Percentiles rank a stretch among this genome's conserved stretches.
Conservation (phyloP, 2,888 invertebrate genomes). For the Ophion slaviceki region DNA sequence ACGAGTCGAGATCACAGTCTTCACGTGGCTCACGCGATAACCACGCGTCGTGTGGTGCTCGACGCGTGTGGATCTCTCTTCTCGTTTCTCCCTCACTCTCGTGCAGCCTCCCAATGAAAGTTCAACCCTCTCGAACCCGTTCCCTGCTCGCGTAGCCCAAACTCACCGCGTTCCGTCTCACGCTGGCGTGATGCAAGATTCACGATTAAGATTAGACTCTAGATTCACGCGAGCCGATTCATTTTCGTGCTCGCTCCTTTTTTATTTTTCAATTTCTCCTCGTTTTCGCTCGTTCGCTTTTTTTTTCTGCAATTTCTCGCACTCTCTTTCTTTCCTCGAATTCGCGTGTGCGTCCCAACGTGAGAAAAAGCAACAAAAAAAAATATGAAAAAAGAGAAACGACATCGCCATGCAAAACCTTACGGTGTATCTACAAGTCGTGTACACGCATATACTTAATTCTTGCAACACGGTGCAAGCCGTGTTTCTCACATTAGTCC, state of each 20-base stretch:
- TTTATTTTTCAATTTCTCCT: constrained; percentile 9
- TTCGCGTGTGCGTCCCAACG: constrained; percentile 52
- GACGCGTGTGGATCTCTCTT: constrained; percentile 54
- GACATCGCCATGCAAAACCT: not conserved
- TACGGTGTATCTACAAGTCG: constrained; percentile 39
- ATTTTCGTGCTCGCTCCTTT: constrained; percentile 54
- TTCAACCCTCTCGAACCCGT: constrained; percentile 54
- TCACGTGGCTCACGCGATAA: constrained; percentile 62
- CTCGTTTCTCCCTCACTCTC: constrained; percentile 15
- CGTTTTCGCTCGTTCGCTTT: no score
- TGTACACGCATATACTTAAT: constrained; percentile 42
- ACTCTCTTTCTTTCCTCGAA: constrained; percentile 44
- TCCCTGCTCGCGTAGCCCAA: constrained; percentile 25
- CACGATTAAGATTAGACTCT: constrained; percentile 65
- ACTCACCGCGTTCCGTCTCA: constrained; percentile 25
- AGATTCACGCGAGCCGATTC: constrained; percentile 67
- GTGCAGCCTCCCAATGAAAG: not conserved
- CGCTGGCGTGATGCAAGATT: constrained; percentile 57
- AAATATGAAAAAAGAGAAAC: constrained; percentile 14
- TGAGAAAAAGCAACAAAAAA: not conserved
- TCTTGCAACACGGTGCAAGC: constrained; percentile 43
- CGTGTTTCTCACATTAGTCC: constrained; percentile 63
- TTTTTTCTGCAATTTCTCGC: constrained; percentile 27
- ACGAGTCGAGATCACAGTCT: constrained; percentile 57
- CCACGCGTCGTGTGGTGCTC: constrained; percentile 42